Conservation (phyloP, 2,113 vertebrate genomes). For the Odobenus rosmarus region DNA sequence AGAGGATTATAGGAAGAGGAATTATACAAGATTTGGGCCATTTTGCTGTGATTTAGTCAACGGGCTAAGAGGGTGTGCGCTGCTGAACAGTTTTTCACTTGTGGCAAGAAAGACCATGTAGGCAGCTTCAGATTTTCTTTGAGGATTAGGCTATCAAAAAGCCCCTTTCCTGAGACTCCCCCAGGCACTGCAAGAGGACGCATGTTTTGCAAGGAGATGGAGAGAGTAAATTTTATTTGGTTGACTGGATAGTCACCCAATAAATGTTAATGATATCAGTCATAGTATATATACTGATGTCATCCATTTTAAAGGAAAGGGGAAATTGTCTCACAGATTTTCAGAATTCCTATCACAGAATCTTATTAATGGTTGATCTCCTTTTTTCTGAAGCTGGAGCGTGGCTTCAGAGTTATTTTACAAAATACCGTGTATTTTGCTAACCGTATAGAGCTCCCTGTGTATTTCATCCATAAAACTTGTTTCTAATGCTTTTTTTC, state of each 20-base stretch:
- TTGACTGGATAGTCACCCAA: neutral
- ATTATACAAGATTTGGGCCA: no score
- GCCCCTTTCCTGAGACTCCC: neutral
- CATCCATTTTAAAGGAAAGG: neutral
- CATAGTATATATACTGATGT: neutral
- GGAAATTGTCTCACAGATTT: neutral
- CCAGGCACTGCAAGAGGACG: neutral
- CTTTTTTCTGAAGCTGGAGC: neutral
- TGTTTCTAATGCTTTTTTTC: neutral
- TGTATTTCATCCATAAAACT: constrained; percentile 35
- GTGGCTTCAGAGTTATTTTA: constrained; percentile 21
- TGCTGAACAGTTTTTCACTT: neutral
- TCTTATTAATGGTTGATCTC: neutral
- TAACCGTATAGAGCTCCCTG: neutral
- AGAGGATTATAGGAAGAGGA: neutral
- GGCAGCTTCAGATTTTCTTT: neutral
- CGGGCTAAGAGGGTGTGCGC: neutral
- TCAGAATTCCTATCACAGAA: neutral
- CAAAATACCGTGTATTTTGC: constrained; percentile 32
- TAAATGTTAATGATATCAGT: neutral
- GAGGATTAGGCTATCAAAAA: neutral
- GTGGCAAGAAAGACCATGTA: neutral
- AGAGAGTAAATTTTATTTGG: neutral
- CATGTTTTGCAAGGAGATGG: neutral
- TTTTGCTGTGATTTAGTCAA: neutral